Evolutionary conservation across 2,113 vertebrate species (phyloP).

Genomic region (Hippolais icterina): DNA sequence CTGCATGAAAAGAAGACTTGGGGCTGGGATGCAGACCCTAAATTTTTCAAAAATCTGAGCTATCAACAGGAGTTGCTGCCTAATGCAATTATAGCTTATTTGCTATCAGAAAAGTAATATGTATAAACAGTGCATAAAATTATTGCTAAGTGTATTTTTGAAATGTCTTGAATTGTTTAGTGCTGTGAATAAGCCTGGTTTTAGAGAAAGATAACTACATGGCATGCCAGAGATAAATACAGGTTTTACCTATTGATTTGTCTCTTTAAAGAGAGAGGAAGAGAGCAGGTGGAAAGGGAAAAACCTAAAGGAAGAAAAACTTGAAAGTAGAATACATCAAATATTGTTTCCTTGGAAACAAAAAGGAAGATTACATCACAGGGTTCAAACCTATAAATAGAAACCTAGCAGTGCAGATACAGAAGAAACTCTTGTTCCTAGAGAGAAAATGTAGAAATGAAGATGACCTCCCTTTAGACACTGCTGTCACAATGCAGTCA

Average conservation of each 20-base stretch:
- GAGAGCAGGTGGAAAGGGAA: not conserved
- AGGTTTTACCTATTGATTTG: constrained; percentile 11
- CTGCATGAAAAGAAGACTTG: not conserved
- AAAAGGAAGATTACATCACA: constrained; percentile 56
- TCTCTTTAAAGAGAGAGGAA: not conserved
- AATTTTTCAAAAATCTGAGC: not conserved
- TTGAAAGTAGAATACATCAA: constrained; percentile 35
- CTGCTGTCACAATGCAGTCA: constrained; percentile 20
- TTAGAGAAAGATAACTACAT: not conserved
- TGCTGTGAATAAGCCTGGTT: not conserved
- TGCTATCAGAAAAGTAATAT: not conserved
- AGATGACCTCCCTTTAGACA: constrained; percentile 28
- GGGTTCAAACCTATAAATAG: constrained; percentile 45
- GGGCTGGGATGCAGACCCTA: not conserved
- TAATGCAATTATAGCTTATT: not conserved
- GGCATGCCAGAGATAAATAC: not conserved
- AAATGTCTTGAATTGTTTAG: not conserved
- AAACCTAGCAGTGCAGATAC: not conserved
- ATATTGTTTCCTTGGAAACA: constrained; percentile 64
- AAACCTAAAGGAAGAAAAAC: not conserved
- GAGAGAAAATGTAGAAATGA: constrained; percentile 8
- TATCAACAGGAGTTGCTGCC: not conserved
- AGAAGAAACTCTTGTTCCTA: constrained; percentile 6
- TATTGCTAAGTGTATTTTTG: not conserved
- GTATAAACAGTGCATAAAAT: not conserved